Percentiles rank a stretch among this genome's conserved stretches.
Evolutionary conservation across 1,140 invertebrate species (phyloP).

Genomic region (Pogonomyrmex californicus): DNA sequence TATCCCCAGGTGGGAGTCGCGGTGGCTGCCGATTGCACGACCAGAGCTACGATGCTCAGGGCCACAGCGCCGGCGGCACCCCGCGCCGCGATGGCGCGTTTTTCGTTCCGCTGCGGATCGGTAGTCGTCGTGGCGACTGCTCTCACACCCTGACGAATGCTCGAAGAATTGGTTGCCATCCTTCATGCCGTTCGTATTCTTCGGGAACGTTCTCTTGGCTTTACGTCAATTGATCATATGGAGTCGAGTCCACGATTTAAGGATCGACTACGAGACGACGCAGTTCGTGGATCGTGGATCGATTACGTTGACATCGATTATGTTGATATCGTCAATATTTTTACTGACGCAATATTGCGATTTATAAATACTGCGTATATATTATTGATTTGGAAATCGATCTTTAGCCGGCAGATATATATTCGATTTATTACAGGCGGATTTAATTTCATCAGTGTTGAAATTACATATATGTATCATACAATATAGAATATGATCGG

Average conservation of each 20-base stretch:
- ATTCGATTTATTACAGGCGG: neutral
- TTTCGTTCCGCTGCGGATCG: conserved; percentile 82
- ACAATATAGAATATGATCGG: neutral
- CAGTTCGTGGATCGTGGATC: neutral
- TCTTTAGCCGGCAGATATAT: too few relatives aligned
- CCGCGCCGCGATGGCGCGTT: conserved; percentile 83
- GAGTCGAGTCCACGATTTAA: neutral
- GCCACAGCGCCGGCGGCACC: conserved; percentile 90
- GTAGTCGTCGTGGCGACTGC: conserved; percentile 82
- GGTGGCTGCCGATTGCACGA: conserved; percentile 90
- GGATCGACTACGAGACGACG: too few relatives aligned
- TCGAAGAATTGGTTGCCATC: conserved; percentile 83
- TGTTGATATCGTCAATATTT: neutral
- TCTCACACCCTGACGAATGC: conserved; percentile 83
- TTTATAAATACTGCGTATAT: neutral
- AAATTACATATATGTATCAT: neutral
- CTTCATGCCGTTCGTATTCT: conserved; percentile 83
- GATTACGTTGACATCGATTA: neutral
- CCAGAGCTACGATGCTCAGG: conserved; percentile 92
- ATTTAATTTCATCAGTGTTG: conserved; percentile 8
- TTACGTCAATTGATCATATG: neutral
- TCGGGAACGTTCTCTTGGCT: conserved; percentile 21
- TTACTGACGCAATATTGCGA: neutral
- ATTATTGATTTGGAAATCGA: neutral
- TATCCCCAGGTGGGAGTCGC: conserved; percentile 94